A percentile compares a stretch with the other conserved stretches of the same genome.
These are phyloP conservation scores for Drosophila funebris DNA, from an alignment of 1,140 invertebrate genomes.

Conservation along the genomic window DNA sequence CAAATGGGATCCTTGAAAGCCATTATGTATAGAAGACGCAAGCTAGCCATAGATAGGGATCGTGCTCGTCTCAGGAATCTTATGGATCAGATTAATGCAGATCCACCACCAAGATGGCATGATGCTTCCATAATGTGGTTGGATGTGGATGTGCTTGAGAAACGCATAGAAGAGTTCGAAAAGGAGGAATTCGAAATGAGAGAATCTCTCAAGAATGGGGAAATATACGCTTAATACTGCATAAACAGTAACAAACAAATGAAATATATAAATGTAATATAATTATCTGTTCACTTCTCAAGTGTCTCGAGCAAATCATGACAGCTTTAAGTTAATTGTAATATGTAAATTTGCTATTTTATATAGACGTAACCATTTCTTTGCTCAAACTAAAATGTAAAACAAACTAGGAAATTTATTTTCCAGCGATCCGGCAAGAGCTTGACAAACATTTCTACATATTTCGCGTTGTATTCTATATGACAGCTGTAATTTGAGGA, in stretches of 20 bases:
- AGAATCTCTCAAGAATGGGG: too few species aligned
- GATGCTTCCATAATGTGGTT: conserved; percentile 5
- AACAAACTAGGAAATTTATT: too few species aligned
- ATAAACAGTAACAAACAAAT: too few species aligned
- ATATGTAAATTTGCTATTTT: too few species aligned
- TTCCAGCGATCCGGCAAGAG: too few species aligned
- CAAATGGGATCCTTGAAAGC: not conserved
- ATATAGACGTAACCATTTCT: too few species aligned
- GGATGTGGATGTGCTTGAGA: conserved; percentile 13
- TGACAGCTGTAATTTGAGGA: not conserved
- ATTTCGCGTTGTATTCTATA: not conserved
- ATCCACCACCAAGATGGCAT: conserved; percentile 22
- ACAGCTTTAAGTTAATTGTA: too few species aligned
- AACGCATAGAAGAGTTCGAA: conserved; percentile 5
- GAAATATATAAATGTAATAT: too few species aligned
- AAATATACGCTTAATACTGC: too few species aligned
- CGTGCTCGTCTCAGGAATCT: conserved; percentile 1
- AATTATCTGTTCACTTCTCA: too few species aligned
- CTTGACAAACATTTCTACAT: not conserved
- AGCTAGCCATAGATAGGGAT: not conserved
- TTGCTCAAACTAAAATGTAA: too few species aligned
- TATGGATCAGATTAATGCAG: not conserved
- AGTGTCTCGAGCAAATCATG: too few species aligned
- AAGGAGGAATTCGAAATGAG: not conserved
- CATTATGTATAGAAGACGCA: not conserved